phyloP scores from a whole-genome alignment of 1,140 invertebrate species.

The Zaprionus camerounensis region DNA sequence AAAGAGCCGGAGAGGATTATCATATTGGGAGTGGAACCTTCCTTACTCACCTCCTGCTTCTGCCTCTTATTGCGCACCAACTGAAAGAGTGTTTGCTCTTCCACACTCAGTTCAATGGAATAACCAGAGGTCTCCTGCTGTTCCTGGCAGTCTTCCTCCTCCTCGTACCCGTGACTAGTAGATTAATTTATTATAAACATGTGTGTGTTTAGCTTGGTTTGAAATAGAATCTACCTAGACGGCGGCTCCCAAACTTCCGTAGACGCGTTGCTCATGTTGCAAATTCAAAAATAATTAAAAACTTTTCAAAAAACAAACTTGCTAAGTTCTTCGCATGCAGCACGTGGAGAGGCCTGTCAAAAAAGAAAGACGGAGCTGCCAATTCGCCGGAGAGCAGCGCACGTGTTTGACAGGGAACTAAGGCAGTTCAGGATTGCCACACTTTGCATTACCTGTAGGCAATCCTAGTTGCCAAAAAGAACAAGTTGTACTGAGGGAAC shows the following conservation, averaged over 20 bases:
- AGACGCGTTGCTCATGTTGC: background rate
- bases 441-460: background rate
- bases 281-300: background rate
- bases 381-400: background rate
- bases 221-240: background rate
- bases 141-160: background rate
- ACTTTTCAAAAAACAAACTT: background rate
- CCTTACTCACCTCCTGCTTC: background rate
- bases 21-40: background rate
- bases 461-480: background rate
- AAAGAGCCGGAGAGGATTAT: background rate
- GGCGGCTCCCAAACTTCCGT: background rate
- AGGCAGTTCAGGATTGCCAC: background rate
- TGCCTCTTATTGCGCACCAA: background rate
- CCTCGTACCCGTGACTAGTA: background rate
- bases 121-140: background rate
- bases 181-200: background rate
- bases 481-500: too few species aligned
- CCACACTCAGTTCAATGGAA: background rate
- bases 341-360: constrained; percentile 3
- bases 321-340: background rate
- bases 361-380: constrained; percentile 3
- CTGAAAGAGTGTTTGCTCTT: background rate
- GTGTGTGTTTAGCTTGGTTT: background rate
- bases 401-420: background rate